Percentiles rank a stretch among this genome's conserved stretches.
These are phyloP conservation scores for Enteromius argenteus DNA, from an alignment of 2,797 vertebrate genomes.

Conservation along the genomic window DNA sequence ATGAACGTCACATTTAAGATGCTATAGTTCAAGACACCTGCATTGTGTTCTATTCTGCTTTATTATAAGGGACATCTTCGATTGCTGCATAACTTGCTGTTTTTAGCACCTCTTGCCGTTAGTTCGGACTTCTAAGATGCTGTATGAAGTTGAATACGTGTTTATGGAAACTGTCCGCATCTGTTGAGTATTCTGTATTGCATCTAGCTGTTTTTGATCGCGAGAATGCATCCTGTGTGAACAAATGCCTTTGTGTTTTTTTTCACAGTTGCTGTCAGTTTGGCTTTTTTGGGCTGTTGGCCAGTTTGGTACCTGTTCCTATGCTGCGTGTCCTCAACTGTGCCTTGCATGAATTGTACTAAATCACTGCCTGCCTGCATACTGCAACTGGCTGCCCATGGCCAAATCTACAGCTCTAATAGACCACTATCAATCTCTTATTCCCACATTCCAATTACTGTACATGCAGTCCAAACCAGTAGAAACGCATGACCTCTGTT, in stretches of 20 bases:
- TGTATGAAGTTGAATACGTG: not conserved
- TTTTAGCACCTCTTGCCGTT: not conserved
- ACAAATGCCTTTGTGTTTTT: not conserved
- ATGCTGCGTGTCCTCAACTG: not conserved
- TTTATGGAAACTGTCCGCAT: not conserved
- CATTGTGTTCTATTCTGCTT: not conserved
- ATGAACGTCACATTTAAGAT: not conserved
- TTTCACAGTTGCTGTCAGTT: not conserved
- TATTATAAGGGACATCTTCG: not conserved
- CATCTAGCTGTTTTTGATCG: not conserved
- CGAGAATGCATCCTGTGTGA: conserved; percentile 30
- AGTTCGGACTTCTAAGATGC: not conserved
- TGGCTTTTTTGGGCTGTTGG: not conserved
- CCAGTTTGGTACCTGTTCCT: not conserved
- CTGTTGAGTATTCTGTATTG: not conserved
- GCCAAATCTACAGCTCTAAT: conserved; percentile 13
- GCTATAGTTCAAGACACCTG: not conserved
- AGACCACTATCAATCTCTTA: not conserved
- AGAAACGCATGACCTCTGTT: conserved; percentile 9
- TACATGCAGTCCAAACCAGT: conserved; percentile 6
- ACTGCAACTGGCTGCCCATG: not conserved
- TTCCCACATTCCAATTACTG: not conserved
- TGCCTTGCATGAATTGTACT: conserved; percentile 5
- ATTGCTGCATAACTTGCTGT: not conserved
- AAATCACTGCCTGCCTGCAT: conserved; percentile 6